Evolutionary conservation across 1,140 invertebrate species (phyloP).

Genomic region (Ptiloglossa arizonensis): DNA sequence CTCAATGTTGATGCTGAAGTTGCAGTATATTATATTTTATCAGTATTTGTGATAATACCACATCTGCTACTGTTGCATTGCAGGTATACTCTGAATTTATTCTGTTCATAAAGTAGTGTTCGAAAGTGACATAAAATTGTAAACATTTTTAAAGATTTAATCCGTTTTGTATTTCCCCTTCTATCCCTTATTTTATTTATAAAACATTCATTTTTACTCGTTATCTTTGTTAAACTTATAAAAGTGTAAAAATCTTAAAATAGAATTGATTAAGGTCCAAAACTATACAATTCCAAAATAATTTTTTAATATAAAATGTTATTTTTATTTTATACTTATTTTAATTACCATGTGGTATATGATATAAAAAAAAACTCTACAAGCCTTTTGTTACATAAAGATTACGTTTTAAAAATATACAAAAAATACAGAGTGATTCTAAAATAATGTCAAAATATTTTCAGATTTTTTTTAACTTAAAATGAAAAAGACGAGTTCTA

Average conservation of each 20-base stretch:
- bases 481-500: not conserved
- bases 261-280: not conserved
- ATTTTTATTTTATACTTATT: constrained; percentile 44
- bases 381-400: constrained; percentile 39
- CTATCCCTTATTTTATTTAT: not conserved
- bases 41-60: constrained; percentile 10
- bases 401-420: constrained; percentile 61
- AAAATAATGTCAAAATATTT: constrained; percentile 17
- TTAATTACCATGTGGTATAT: constrained; percentile 22
- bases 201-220: not conserved
- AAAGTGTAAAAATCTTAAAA: not conserved
- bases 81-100: not conserved
- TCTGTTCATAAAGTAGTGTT: constrained; percentile 22
- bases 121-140: constrained; percentile 31
- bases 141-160: constrained; percentile 33
- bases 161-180: not conserved
- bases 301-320: constrained; percentile 35
- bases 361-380: constrained; percentile 69
- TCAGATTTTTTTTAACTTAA: not conserved
- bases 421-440: constrained; percentile 20
- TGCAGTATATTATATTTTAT: constrained; percentile 1
- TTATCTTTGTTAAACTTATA: not conserved
- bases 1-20: constrained; percentile 18
- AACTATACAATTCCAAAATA: not conserved
- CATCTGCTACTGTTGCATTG: not conserved